A percentile compares a stretch with the other conserved stretches of the same genome.
Conservation (phyloP, 30 jellyfish, hydroid and myxozoan genomes). For the Nemopilema nomurai region DNA sequence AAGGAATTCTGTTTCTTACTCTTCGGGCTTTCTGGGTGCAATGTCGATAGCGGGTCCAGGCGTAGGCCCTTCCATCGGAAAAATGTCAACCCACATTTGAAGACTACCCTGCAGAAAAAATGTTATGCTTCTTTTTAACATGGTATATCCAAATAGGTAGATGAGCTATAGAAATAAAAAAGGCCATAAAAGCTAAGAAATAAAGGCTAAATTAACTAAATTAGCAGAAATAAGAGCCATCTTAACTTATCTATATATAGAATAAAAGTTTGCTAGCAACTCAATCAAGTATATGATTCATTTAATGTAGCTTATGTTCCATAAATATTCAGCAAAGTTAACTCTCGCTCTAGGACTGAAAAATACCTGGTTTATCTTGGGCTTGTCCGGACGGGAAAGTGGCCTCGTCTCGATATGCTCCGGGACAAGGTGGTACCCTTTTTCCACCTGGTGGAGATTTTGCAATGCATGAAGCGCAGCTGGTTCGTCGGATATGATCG, state of each 20-base stretch:
- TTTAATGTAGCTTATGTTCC: too few relatives aligned
- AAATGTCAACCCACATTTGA: conserved; percentile 92
- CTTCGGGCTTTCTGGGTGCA: conserved; percentile 79
- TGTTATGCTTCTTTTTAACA: background rate
- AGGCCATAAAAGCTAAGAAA: too few relatives aligned
- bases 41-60: conserved; percentile 88
- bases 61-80: conserved; percentile 65
- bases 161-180: too few relatives aligned
- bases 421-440: conserved; percentile 85
- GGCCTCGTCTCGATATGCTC: conserved; percentile 93
- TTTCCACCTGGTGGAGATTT: conserved; percentile 38
- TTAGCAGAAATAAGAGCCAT: too few relatives aligned
- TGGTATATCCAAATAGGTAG: too few relatives aligned
- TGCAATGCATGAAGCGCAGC: conserved; percentile 72
- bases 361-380: conserved; percentile 88
- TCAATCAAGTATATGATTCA: too few relatives aligned
- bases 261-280: too few relatives aligned
- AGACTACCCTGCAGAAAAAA: conserved; percentile 68
- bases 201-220: background rate
- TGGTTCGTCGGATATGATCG: conserved; percentile 63
- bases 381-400: conserved; percentile 69
- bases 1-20: conserved; percentile 46
- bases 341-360: too few relatives aligned
- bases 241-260: too few relatives aligned
- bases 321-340: too few relatives aligned